These are phyloP conservation scores for Megaustenia siamemsis DNA, from an alignment of 2,888 invertebrate species.

Conservation along the genomic window DNA sequence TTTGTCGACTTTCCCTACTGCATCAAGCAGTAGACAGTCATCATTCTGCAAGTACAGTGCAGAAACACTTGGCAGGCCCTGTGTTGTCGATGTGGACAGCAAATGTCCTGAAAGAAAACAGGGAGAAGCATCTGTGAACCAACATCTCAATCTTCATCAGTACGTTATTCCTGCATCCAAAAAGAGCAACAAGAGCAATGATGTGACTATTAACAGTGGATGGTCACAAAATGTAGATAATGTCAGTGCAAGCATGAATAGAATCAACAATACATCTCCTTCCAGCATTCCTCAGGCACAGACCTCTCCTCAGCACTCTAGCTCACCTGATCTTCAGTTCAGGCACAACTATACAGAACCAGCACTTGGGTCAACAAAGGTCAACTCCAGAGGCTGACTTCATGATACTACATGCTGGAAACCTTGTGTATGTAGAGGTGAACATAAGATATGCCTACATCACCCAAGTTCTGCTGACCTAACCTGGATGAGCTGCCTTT, in stretches of 20 bases:
- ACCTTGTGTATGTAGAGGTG: constrained; percentile 13
- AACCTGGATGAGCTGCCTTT: background rate
- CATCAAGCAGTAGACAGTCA: constrained; percentile 63
- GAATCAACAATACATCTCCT: constrained; percentile 37
- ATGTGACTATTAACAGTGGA: constrained; percentile 30
- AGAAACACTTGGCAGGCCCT: constrained; percentile 36
- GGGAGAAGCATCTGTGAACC: constrained; percentile 9
- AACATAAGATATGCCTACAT: background rate
- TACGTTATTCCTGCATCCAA: constrained; percentile 45
- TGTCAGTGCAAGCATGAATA: constrained; percentile 8
- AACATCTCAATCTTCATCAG: constrained; percentile 31
- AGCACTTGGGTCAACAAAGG: background rate
- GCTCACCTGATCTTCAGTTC: constrained; percentile 57
- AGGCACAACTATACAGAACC: constrained; percentile 10
- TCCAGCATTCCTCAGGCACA: constrained; percentile 36
- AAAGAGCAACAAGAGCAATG: background rate
- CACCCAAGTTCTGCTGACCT: background rate
- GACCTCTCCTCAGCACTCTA: constrained; percentile 38
- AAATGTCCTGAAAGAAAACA: background rate
- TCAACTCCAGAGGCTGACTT: background rate
- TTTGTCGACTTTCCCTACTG: constrained; percentile 66
- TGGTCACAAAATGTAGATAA: background rate
- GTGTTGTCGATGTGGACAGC: constrained; percentile 17
- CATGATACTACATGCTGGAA: background rate
- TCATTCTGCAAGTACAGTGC: constrained; percentile 62